Evolutionary conservation across 2,888 invertebrate species (phyloP).

Genomic region (Amphipyra berbera): DNA sequence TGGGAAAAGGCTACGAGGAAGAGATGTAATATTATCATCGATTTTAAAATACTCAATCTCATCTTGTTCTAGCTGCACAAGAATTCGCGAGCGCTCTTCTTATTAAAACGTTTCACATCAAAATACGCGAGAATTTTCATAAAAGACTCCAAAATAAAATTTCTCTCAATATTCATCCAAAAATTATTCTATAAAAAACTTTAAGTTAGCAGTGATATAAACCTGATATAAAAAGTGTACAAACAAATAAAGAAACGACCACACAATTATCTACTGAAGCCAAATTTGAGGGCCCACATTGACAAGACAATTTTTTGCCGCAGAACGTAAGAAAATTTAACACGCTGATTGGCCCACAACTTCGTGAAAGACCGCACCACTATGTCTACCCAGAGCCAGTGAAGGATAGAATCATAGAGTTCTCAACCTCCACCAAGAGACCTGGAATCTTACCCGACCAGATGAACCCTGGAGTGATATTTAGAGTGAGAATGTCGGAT

Average conservation of each 20-base stretch:
- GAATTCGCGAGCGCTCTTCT: background rate
- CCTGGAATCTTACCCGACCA: slow-evolving; percentile 83
- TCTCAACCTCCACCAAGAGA: slow-evolving; percentile 76
- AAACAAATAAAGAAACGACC: background rate
- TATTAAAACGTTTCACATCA: background rate
- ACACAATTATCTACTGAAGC: slow-evolving; percentile 3
- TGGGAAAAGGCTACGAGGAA: too few species aligned
- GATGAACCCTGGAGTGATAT: slow-evolving; percentile 86
- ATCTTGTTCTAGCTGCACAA: slow-evolving; percentile 7
- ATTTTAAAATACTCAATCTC: background rate
- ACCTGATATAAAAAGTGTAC: background rate
- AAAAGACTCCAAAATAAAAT: background rate
- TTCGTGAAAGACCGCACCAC: slow-evolving; percentile 82
- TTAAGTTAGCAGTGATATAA: slow-evolving; percentile 17
- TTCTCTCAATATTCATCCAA: background rate
- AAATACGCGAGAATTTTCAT: slow-evolving; percentile 5
- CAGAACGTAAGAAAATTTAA: slow-evolving; percentile 77
- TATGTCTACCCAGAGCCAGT: slow-evolving; percentile 84
- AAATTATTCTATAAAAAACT: background rate
- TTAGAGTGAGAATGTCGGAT: slow-evolving; percentile 85
- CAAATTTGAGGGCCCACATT: slow-evolving; percentile 41
- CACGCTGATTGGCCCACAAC: slow-evolving; percentile 76
- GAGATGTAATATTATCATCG: too few species aligned
- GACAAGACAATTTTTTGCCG: slow-evolving; percentile 69
- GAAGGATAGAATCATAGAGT: slow-evolving; percentile 81